phyloP scores from a whole-genome alignment of 2,888 invertebrate species.

The Serripes groenlandicus region DNA sequence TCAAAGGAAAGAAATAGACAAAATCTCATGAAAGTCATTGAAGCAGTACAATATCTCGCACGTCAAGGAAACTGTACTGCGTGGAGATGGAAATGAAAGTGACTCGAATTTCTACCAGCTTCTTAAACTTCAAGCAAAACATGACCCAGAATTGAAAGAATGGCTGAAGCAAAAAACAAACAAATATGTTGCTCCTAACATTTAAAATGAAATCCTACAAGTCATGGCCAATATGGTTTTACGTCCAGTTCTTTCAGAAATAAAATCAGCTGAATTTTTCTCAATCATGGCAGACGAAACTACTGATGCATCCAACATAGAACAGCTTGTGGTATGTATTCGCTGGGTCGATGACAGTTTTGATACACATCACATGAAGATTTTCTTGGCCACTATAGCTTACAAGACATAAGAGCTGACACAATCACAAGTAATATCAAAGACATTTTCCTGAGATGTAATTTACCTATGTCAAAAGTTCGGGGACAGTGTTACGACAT shows the following conservation, averaged over 20 bases:
- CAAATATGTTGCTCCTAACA: background rate
- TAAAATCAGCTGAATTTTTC: background rate
- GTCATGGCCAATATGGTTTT: background rate
- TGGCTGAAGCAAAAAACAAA: background rate
- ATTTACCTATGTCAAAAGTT: conserved; percentile 22
- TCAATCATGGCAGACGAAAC: conserved; percentile 3
- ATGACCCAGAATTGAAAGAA: background rate
- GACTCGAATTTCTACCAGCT: background rate
- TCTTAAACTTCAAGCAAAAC: background rate
- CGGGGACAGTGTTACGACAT: conserved; percentile 61
- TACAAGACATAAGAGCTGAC: background rate
- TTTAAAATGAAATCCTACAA: background rate
- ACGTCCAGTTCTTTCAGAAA: background rate
- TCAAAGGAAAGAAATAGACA: background rate
- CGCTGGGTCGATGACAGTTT: background rate
- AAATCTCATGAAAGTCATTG: background rate
- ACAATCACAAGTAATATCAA: background rate
- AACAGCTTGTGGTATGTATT: background rate
- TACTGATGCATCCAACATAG: background rate
- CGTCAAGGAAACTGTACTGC: background rate
- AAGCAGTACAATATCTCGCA: background rate
- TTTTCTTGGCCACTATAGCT: background rate
- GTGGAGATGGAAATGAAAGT: background rate
- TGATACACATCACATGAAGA: background rate
- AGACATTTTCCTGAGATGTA: background rate